Percentiles rank a stretch among this genome's conserved stretches.
Conservation (phyloP, 2,113 vertebrate genomes). For the Aegypius monachus region DNA sequence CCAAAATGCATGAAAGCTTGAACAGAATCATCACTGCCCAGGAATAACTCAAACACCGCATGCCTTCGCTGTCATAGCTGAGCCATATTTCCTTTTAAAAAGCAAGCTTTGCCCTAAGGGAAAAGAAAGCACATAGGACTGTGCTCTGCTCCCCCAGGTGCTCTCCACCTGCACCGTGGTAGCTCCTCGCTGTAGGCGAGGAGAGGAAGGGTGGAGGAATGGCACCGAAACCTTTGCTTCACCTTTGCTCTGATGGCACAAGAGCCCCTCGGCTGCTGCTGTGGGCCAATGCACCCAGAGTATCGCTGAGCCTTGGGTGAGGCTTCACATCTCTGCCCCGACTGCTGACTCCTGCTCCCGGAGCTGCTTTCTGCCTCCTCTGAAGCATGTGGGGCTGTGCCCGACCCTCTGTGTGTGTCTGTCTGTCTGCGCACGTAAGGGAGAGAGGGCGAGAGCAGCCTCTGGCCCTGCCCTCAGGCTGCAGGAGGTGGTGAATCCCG, state of each 20-base stretch:
- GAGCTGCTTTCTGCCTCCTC: not conserved
- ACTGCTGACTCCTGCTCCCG: not conserved
- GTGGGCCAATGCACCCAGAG: not conserved
- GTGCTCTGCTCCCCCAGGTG: not conserved
- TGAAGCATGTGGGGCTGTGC: not conserved
- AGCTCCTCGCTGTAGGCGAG: fast-evolving
- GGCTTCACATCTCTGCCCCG: not conserved
- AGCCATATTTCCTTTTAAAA: not conserved
- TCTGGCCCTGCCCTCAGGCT: not conserved
- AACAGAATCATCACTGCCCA: not conserved
- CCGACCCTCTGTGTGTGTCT: not conserved
- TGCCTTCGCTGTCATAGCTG: not conserved
- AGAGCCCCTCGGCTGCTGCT: not conserved
- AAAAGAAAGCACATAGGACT: not conserved
- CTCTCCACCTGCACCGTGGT: not conserved
- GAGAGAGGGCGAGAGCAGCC: not conserved
- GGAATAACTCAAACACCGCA: fast-evolving
- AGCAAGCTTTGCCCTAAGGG: not conserved
- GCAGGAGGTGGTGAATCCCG: not conserved
- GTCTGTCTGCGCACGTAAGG: not conserved
- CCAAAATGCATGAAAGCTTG: not conserved
- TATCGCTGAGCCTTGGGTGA: not conserved
- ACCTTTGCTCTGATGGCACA: not conserved
- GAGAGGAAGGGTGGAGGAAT: not conserved
- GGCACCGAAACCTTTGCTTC: not conserved